These are phyloP conservation scores for Cariama cristata DNA, from an alignment of 2,113 vertebrate genomes.

Conservation along the genomic window DNA sequence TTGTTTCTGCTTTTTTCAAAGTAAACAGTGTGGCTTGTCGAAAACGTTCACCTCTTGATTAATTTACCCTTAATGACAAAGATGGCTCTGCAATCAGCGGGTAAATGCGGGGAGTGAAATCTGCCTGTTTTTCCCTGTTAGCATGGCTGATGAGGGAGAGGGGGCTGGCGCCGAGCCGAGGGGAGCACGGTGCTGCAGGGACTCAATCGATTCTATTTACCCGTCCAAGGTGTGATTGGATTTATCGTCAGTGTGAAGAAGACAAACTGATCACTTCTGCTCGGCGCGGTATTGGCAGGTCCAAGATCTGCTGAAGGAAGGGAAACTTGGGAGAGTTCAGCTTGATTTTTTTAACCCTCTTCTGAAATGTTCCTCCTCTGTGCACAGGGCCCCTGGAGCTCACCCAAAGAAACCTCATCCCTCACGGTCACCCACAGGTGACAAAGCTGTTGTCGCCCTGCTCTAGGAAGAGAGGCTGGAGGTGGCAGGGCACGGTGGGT, in stretches of 20 bases:
- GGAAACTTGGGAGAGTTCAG: conserved; percentile 54
- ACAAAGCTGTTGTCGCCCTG: rapidly evolving
- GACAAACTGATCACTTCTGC: conserved; percentile 76
- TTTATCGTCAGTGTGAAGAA: conserved; percentile 81
- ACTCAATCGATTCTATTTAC: conserved; percentile 81
- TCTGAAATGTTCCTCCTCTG: background rate
- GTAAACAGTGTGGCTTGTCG: conserved; percentile 36
- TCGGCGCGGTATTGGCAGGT: conserved; percentile 77
- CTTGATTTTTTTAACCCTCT: background rate
- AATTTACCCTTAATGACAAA: conserved; percentile 69
- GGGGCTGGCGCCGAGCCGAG: background rate
- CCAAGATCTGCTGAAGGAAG: conserved; percentile 79
- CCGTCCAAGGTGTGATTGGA: conserved; percentile 82
- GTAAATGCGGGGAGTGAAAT: conserved; percentile 28
- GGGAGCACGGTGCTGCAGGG: background rate
- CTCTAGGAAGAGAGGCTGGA: background rate
- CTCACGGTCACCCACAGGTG: rapidly evolving
- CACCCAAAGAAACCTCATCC: background rate
- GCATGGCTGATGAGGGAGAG: conserved; percentile 28
- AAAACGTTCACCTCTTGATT: conserved; percentile 48
- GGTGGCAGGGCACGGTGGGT: rapidly evolving
- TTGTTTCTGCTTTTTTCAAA: background rate
- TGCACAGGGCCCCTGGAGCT: background rate
- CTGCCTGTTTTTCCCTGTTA: background rate
- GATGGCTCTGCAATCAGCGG: conserved; percentile 50